Conservation (phyloP, 2,888 invertebrate genomes). For the Panorpa germanica region DNA sequence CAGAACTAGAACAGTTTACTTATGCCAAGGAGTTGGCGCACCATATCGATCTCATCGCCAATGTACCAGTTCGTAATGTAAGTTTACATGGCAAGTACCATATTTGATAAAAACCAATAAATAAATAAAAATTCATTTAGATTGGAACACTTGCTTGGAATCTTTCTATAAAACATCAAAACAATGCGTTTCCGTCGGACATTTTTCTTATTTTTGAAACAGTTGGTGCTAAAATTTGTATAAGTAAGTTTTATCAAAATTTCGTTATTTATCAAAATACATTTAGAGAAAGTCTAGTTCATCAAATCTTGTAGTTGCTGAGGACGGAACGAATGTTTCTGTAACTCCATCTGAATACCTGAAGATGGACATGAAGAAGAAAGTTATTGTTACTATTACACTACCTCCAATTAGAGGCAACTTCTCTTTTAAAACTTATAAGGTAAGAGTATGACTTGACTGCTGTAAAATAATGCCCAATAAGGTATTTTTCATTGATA, state of each 20-base stretch:
- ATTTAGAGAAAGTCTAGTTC: no score
- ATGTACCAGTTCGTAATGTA: conserved; percentile 46
- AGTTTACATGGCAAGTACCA: conserved; percentile 16
- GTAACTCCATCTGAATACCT: conserved; percentile 39
- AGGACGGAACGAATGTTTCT: no score
- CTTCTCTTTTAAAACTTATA: conserved; percentile 48
- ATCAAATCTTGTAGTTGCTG: no score
- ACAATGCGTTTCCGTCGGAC: conserved; percentile 52
- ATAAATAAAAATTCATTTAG: conserved; percentile 19
- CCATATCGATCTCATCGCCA: conserved; percentile 45
- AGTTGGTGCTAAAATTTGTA: conserved; percentile 15
- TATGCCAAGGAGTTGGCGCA: conserved; percentile 31
- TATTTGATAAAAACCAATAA: not conserved
- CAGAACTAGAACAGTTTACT: conserved; percentile 26
- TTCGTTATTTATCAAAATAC: no score
- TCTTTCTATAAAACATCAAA: conserved; percentile 42
- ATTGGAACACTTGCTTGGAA: conserved; percentile 50
- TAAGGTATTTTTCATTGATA: no score
- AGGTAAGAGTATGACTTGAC: conserved; percentile 30
- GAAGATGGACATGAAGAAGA: conserved; percentile 38
- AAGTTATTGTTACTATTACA: conserved; percentile 38
- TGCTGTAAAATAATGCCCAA: no score
- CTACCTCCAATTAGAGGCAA: conserved; percentile 37
- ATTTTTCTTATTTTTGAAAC: conserved; percentile 32
- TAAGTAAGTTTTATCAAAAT: conserved; percentile 16